Evolutionary conservation across 1,140 invertebrate species (phyloP).

Genomic region (Oppia nitens): DNA sequence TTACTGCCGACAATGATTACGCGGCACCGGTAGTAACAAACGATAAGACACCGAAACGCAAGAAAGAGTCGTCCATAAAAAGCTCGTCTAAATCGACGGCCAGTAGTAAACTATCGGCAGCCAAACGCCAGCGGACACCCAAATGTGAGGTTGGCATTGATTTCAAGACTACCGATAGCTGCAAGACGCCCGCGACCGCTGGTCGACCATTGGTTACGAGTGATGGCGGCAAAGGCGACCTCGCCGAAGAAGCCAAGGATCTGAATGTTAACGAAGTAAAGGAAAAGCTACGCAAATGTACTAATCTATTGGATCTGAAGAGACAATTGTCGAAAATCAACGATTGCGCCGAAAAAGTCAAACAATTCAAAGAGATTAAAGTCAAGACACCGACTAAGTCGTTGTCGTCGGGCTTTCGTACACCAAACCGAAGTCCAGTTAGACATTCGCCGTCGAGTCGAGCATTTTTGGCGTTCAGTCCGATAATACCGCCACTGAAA

Average conservation of each 20-base stretch:
- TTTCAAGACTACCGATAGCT: neutral
- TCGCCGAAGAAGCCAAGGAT: neutral
- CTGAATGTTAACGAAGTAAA: conserved; percentile 7
- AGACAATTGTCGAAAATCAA: neutral
- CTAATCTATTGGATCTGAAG: conserved; percentile 1
- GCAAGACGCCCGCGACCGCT: neutral
- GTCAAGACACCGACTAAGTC: neutral
- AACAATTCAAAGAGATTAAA: conserved; percentile 9
- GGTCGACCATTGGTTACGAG: neutral
- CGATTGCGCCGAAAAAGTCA: conserved; percentile 1
- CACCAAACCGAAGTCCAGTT: neutral
- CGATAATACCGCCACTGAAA: neutral
- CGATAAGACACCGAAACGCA: neutral
- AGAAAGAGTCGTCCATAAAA: too few species aligned
- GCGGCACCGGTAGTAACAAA: neutral
- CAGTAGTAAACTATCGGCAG: neutral
- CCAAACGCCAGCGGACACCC: neutral
- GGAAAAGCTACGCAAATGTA: neutral
- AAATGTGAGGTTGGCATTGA: neutral
- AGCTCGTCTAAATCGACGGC: too few species aligned
- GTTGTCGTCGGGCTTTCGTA: neutral
- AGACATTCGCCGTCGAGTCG: neutral
- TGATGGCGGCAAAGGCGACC: too few species aligned
- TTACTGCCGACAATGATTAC: neutral
- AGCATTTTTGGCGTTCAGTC: neutral